Evolutionary conservation across 2,113 vertebrate genomes (phyloP).

Genomic region (Crotalus helleri): DNA sequence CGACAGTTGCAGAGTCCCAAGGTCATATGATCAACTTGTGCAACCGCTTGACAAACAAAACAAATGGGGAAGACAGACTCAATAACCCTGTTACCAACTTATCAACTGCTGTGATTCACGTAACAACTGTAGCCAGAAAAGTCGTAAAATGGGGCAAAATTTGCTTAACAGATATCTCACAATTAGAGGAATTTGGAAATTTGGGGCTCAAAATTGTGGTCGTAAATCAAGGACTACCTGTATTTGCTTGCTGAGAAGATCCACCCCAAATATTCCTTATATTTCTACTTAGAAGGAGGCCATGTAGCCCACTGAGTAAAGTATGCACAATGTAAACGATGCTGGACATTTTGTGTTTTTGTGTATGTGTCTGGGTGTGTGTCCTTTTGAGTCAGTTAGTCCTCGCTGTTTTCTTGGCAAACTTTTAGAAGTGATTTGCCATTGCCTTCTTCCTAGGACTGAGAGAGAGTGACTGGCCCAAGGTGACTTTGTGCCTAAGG

Average conservation of each 20-base stretch:
- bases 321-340: background rate
- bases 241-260: background rate
- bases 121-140: background rate
- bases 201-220: too few relatives aligned
- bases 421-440: background rate
- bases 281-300: background rate
- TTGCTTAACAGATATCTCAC: too few relatives aligned
- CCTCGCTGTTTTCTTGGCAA: background rate
- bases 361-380: background rate
- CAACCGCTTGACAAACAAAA: too few relatives aligned
- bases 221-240: background rate
- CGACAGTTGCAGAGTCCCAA: too few relatives aligned
- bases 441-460: background rate
- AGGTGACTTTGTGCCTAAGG: background rate
- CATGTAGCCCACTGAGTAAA: background rate
- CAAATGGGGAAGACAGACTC: too few relatives aligned
- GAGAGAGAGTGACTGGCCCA: background rate
- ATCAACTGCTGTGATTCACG: too few relatives aligned
- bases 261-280: background rate
- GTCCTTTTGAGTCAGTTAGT: background rate
- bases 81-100: too few relatives aligned
- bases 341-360: background rate
- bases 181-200: too few relatives aligned
- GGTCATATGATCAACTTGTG: too few relatives aligned
- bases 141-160: too few relatives aligned